Percentiles rank a stretch among this genome's conserved stretches.
These are phyloP conservation scores for Syndactyla subalaris DNA, from an alignment of 2,797 vertebrate genomes.

Conservation along the genomic window DNA sequence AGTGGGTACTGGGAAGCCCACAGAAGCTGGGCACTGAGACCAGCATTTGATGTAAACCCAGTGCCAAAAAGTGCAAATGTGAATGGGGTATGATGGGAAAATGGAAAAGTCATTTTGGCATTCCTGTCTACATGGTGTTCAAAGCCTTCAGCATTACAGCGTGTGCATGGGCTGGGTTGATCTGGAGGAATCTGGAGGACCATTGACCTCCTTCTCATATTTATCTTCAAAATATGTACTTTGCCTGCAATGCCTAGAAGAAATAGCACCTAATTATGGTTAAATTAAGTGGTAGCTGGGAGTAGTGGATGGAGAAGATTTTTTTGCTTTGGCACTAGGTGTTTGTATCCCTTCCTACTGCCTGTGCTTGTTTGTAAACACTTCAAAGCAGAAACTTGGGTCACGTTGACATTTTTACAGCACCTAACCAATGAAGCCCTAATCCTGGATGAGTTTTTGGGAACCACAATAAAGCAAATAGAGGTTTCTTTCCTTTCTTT, in stretches of 20 bases:
- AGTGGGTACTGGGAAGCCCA: background rate
- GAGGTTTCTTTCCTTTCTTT: background rate
- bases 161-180: rapidly evolving
- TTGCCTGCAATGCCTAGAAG: background rate
- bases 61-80: background rate
- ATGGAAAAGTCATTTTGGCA: background rate
- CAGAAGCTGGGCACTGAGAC: background rate
- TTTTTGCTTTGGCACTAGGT: background rate
- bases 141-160: background rate
- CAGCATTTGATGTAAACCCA: background rate
- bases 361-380: background rate
- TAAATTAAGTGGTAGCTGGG: background rate
- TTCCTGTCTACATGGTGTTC: background rate
- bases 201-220: background rate
- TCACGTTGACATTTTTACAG: background rate
- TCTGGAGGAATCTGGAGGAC: background rate
- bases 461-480: background rate
- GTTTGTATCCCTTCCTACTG: background rate
- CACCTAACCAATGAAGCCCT: background rate
- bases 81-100: rapidly evolving
- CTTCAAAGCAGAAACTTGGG: background rate
- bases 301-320: background rate
- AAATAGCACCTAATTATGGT: background rate
- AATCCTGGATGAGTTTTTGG: background rate
- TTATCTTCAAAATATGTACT: background rate